Conservation (phyloP, 2,797 vertebrate genomes). For the Helicolenus hilgendorfi region DNA sequence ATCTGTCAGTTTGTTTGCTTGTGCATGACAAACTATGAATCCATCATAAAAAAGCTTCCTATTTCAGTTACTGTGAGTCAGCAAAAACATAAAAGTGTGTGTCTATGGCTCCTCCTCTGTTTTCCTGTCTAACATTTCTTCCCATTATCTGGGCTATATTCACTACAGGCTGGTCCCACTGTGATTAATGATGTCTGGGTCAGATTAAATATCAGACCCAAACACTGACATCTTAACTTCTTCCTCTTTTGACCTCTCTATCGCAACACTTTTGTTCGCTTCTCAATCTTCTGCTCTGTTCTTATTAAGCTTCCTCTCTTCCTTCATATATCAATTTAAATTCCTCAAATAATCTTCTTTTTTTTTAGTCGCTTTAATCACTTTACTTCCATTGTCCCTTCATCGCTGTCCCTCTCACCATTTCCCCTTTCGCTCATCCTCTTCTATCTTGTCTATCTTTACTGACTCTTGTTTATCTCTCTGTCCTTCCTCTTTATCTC, state of each 20-base stretch:
- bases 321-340: neutral
- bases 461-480: conserved; percentile 26
- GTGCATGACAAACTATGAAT: neutral
- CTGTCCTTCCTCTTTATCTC: neutral
- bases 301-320: neutral
- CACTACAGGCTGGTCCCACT: neutral
- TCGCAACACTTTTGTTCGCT: neutral
- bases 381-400: conserved; percentile 18
- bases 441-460: conserved; percentile 20
- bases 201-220: conserved; percentile 48
- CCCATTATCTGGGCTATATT: conserved; percentile 37
- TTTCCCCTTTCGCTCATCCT: neutral
- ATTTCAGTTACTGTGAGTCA: conserved; percentile 45
- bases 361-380: neutral
- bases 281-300: conserved; percentile 5
- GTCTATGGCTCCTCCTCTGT: neutral
- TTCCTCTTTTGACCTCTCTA: conserved; percentile 18
- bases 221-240: conserved; percentile 29
- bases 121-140: conserved; percentile 20
- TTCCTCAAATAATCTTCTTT: neutral
- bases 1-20: neutral
- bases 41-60: neutral
- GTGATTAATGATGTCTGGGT: conserved; percentile 62
- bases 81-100: conserved; percentile 34
- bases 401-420: neutral